A percentile compares a stretch with the other conserved stretches of the same genome.
phyloP scores from a whole-genome alignment of 2,113 vertebrate genomes.

The Ellobius talpinus region DNA sequence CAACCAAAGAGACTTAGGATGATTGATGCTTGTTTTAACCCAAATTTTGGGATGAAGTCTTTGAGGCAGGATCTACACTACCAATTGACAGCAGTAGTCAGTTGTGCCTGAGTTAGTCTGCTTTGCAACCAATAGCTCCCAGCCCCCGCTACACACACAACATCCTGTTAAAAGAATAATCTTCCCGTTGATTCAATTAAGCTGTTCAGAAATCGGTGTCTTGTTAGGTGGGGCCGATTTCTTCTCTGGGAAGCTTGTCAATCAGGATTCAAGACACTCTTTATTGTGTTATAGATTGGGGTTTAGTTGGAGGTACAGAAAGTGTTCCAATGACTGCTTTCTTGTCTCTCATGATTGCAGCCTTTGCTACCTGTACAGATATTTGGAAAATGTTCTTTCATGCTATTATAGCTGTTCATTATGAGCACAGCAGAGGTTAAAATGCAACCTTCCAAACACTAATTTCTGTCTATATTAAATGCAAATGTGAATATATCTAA shows the following conservation, averaged over 20 bases:
- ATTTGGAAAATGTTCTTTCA: constrained; percentile 35
- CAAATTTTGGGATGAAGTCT: constrained; percentile 47
- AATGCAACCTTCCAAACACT: constrained; percentile 29
- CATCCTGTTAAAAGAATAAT: constrained; percentile 73
- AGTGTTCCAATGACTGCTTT: neutral
- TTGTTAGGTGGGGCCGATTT: constrained; percentile 54
- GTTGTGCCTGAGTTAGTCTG: constrained; percentile 66
- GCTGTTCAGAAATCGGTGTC: constrained; percentile 64
- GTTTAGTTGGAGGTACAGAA: neutral
- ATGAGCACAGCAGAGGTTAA: neutral
- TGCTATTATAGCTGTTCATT: neutral
- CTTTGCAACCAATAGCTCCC: constrained; percentile 62
- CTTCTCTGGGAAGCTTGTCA: constrained; percentile 46
- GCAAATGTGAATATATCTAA: constrained; percentile 45
- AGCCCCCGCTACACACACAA: constrained; percentile 10
- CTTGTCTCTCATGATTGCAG: neutral
- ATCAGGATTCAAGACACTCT: neutral
- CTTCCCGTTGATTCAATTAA: constrained; percentile 77
- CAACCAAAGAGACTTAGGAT: constrained; percentile 30
- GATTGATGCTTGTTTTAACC: constrained; percentile 64
- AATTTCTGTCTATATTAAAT: constrained; percentile 55
- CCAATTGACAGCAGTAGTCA: constrained; percentile 71
- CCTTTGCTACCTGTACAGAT: constrained; percentile 22
- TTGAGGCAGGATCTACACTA: constrained; percentile 55
- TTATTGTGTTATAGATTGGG: neutral